Evolutionary conservation across 2,113 vertebrate species (phyloP).

Genomic region (Naja naja): DNA sequence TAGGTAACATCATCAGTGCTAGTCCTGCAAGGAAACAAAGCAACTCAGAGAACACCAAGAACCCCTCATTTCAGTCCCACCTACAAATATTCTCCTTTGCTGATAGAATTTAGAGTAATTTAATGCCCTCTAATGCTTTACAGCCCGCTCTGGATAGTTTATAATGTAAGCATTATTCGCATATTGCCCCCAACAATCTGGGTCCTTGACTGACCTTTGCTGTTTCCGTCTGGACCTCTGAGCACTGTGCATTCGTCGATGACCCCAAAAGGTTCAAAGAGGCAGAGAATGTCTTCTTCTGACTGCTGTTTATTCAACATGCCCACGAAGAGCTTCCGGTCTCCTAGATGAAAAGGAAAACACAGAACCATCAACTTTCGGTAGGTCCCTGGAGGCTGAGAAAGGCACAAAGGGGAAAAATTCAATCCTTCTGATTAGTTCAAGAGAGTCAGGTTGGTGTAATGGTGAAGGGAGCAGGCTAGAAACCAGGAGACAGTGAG

Average conservation of each 20-base stretch:
- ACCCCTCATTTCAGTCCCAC: too few species aligned
- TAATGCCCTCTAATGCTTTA: too few species aligned
- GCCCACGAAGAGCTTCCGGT: constrained; percentile 95
- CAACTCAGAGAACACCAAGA: too few species aligned
- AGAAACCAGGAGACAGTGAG: background rate
- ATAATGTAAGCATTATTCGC: too few species aligned
- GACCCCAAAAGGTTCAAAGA: constrained; percentile 96
- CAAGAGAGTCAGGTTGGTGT: background rate
- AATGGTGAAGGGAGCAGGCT: background rate
- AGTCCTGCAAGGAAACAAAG: too few species aligned
- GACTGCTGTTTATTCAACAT: constrained; percentile 99
- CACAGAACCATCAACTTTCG: constrained; percentile 69
- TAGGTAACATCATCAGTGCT: too few species aligned
- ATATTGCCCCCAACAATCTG: too few species aligned
- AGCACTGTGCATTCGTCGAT: constrained; percentile 98
- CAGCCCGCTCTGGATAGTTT: too few species aligned
- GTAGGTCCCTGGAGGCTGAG: constrained; percentile 32
- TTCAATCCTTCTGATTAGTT: background rate
- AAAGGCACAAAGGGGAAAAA: background rate
- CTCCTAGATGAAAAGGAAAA: constrained; percentile 69
- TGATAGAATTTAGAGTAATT: too few species aligned
- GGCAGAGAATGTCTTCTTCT: constrained; percentile 94
- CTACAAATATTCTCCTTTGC: too few species aligned
- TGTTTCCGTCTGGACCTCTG: constrained; percentile 95
- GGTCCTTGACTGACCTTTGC: constrained; percentile 83